Percentiles rank a stretch among this genome's conserved stretches.
Conservation (phyloP, 2,113 vertebrate genomes). For the Pelobates fuscus region DNA sequence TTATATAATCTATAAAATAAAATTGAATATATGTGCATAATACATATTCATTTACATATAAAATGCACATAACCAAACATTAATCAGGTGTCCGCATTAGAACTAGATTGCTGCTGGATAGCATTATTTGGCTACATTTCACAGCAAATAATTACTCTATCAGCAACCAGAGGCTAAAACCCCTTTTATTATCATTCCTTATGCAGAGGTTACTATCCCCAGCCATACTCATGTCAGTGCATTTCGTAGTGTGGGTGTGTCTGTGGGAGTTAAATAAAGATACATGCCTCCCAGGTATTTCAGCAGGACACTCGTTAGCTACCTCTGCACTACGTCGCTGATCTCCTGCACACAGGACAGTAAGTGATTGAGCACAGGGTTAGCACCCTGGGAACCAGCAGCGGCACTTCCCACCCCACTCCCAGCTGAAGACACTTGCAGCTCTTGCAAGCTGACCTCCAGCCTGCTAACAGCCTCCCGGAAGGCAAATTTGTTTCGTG, state of each 20-base stretch:
- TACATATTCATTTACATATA: background rate
- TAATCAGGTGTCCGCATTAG: constrained; percentile 1
- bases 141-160: constrained; percentile 16
- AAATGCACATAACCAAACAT: constrained; percentile 7
- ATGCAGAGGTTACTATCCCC: constrained; percentile 1
- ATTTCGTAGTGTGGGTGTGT: background rate
- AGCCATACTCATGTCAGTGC: constrained; percentile 23
- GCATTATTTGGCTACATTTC: background rate
- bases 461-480: constrained; percentile 95
- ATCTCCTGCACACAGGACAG: constrained; percentile 95
- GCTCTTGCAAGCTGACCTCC: constrained; percentile 93
- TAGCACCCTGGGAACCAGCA: constrained; percentile 71
- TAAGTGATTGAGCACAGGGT: constrained; percentile 91
- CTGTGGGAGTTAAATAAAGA: background rate
- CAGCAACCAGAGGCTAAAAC: background rate
- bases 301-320: constrained; percentile 68
- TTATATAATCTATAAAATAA: background rate
- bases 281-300: background rate
- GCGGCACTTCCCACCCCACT: constrained; percentile 46
- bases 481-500: constrained; percentile 97
- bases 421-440: constrained; percentile 86
- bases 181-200: background rate
- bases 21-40: background rate
- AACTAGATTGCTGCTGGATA: constrained; percentile 17
- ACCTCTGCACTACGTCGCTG: constrained; percentile 98